Conservation (phyloP, 2,888 invertebrate genomes). For the Sinelater perroti region DNA sequence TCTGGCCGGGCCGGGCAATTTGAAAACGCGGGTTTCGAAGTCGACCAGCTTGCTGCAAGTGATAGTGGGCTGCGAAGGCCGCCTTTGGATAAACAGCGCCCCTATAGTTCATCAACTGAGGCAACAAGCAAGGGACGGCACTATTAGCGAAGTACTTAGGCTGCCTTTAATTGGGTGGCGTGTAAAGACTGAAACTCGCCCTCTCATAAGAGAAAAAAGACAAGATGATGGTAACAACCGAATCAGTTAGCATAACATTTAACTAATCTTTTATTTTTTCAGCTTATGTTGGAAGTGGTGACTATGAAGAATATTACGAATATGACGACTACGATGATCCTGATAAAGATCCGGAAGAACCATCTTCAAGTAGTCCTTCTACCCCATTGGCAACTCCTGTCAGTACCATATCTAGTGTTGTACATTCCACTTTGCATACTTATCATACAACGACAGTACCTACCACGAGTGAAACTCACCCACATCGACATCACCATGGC, state of each 20-base stretch:
- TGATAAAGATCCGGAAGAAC: constrained; percentile 33
- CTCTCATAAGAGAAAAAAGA: constrained; percentile 37
- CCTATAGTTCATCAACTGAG: constrained; percentile 74
- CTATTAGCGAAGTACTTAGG: constrained; percentile 72
- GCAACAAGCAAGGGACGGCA: constrained; percentile 76
- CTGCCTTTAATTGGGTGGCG: constrained; percentile 79
- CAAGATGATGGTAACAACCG: constrained; percentile 36
- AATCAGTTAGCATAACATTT: not conserved
- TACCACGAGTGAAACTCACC: constrained; percentile 51
- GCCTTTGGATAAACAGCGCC: constrained; percentile 72
- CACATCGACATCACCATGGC: constrained; percentile 63
- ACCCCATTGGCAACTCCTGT: constrained; percentile 4
- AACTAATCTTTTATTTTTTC: not conserved
- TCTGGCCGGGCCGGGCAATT: constrained; percentile 65
- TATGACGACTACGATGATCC: constrained; percentile 54
- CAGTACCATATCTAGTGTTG: not conserved
- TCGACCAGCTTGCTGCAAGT: constrained; percentile 62
- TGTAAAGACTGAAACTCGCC: constrained; percentile 60
- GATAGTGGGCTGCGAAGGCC: constrained; percentile 80
- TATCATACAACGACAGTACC: constrained; percentile 32
- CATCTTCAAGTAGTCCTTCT: constrained; percentile 12
- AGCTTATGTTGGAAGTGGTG: constrained; percentile 49
- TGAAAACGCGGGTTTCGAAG: constrained; percentile 60
- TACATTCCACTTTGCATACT: constrained; percentile 1
- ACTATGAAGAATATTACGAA: constrained; percentile 59